Percentiles rank a stretch among this genome's conserved stretches.
phyloP scores from a whole-genome alignment of 2,797 vertebrate species.

The Cottoperca gobio region DNA sequence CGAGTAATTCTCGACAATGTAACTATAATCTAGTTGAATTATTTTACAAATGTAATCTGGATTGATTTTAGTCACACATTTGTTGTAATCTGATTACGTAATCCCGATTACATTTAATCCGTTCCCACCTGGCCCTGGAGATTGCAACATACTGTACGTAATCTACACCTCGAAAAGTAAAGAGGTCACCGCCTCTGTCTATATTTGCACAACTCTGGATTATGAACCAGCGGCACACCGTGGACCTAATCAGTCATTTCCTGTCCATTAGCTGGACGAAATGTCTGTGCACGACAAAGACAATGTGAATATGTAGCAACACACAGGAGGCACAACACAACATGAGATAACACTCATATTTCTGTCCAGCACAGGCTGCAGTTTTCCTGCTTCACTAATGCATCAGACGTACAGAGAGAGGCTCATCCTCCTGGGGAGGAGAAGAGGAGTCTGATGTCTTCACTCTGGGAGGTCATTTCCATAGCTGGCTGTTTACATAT shows the following conservation, averaged over 20 bases:
- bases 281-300: constrained; percentile 13
- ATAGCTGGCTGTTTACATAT: constrained; percentile 38
- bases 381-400: constrained; percentile 17
- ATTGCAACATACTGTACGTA: not conserved
- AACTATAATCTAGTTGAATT: no score
- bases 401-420: not conserved
- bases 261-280: constrained; percentile 48
- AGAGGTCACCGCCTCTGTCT: constrained; percentile 14
- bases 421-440: not conserved
- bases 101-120: no score
- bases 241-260: constrained; percentile 30
- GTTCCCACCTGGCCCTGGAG: not conserved
- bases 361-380: not conserved
- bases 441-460: constrained; percentile 25
- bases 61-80: no score
- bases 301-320: not conserved
- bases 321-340: not conserved
- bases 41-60: no score
- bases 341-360: not conserved
- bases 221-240: not conserved
- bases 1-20: no score
- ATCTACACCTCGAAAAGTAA: constrained; percentile 9
- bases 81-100: no score
- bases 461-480: constrained; percentile 32
- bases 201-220: not conserved